Evolutionary conservation across 2,888 invertebrate species (phyloP).

Genomic region (Erebia ligea): DNA sequence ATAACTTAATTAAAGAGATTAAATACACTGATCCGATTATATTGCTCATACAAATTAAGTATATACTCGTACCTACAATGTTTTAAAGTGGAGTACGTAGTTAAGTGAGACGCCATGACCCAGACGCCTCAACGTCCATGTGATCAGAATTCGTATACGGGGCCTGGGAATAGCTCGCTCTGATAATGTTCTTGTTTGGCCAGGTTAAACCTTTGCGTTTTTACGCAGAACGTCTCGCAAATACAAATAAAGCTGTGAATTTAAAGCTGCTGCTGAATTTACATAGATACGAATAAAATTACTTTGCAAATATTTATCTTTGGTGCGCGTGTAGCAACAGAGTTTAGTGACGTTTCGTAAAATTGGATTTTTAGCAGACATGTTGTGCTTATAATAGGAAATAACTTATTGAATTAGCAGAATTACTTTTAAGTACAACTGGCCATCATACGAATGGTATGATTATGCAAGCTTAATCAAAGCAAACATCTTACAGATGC

Average conservation of each 20-base stretch:
- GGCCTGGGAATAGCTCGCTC: conserved; percentile 73
- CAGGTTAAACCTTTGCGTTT: conserved; percentile 77
- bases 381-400: neutral
- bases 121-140: conserved; percentile 56
- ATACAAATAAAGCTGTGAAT: conserved; percentile 73
- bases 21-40: too few species aligned
- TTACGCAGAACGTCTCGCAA: conserved; percentile 71
- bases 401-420: too few species aligned
- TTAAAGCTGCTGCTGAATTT: conserved; percentile 61
- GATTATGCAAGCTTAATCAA: too few species aligned
- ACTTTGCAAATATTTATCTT: conserved; percentile 49
- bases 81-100: conserved; percentile 42
- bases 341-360: conserved; percentile 29
- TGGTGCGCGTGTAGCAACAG: conserved; percentile 36
- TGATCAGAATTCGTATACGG: conserved; percentile 78
- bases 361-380: neutral
- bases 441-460: too few species aligned
- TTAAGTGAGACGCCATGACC: conserved; percentile 50
- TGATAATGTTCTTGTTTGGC: conserved; percentile 72
- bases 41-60: conserved; percentile 30
- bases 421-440: too few species aligned
- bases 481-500: too few species aligned
- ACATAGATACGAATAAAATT: conserved; percentile 63
- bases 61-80: conserved; percentile 38
- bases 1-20: too few species aligned